A percentile compares a stretch with the other conserved stretches of the same genome.
phyloP scores from a whole-genome alignment of 1,140 invertebrate species.

The Drosophila teissieri region DNA sequence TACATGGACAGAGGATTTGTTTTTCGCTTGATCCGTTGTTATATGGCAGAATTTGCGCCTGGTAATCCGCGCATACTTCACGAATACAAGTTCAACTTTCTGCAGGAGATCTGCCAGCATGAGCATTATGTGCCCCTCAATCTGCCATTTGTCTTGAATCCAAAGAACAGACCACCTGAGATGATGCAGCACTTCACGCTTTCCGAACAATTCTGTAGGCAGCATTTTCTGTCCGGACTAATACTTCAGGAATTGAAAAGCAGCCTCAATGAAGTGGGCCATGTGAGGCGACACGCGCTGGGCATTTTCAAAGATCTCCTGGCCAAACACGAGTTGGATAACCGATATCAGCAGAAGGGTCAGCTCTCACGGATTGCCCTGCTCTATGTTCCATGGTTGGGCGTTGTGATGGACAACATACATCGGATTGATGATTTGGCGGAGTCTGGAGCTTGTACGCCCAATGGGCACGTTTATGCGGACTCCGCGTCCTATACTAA shows the following conservation, averaged over 20 bases:
- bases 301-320: constrained; percentile 92
- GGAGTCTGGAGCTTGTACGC: constrained; percentile 65
- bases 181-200: constrained; percentile 87
- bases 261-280: constrained; percentile 92
- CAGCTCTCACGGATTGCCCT: constrained; percentile 94
- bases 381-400: constrained; percentile 95
- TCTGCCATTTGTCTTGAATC: constrained; percentile 88
- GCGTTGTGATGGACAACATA: constrained; percentile 93
- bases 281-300: constrained; percentile 92
- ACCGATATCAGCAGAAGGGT: constrained; percentile 92
- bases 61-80: constrained; percentile 92
- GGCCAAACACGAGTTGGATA: constrained; percentile 97
- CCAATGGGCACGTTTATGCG: constrained; percentile 82
- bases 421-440: constrained; percentile 86
- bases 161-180: constrained; percentile 86
- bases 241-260: constrained; percentile 89
- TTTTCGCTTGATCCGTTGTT: constrained; percentile 93
- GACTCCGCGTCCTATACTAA: constrained; percentile 84
- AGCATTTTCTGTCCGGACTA: constrained; percentile 94
- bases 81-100: constrained; percentile 94
- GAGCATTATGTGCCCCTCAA: constrained; percentile 96
- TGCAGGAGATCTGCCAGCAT: constrained; percentile 96
- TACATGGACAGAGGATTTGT: constrained; percentile 97
- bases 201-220: constrained; percentile 93
- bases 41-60: constrained; percentile 93